These are phyloP conservation scores for Physella acuta DNA, from an alignment of 1,140 invertebrate genomes.

Conservation along the genomic window DNA sequence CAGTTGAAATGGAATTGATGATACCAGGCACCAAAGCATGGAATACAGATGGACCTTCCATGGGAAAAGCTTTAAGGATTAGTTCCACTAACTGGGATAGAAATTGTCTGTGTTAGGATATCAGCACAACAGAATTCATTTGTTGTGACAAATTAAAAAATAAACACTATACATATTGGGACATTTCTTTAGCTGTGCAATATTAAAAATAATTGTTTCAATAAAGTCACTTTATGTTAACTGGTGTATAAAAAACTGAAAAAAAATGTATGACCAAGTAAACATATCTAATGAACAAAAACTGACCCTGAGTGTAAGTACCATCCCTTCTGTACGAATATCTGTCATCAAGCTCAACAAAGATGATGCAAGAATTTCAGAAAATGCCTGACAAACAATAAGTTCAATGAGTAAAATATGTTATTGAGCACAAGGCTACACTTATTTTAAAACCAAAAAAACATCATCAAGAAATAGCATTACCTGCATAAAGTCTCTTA, in stretches of 20 bases:
- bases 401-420: conserved; percentile 3
- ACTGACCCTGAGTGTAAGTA: conserved; percentile 70
- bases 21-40: conserved; percentile 51
- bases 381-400: conserved; percentile 61
- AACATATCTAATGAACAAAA: too few species aligned
- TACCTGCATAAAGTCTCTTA: conserved; percentile 75
- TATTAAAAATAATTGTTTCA: too few species aligned
- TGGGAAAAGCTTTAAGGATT: conserved; percentile 57
- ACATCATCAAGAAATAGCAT: background rate
- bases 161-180: too few species aligned
- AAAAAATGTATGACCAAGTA: too few species aligned
- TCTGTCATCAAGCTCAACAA: conserved; percentile 75
- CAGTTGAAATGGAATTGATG: conserved; percentile 65
- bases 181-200: too few species aligned
- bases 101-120: background rate
- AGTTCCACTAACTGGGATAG: conserved; percentile 49
- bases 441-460: background rate
- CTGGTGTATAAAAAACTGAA: too few species aligned
- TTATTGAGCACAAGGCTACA: background rate
- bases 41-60: conserved; percentile 61
- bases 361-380: conserved; percentile 69
- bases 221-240: too few species aligned
- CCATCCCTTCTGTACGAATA: conserved; percentile 76
- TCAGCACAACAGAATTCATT: background rate
- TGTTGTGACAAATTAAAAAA: too few species aligned